Evolutionary conservation across 2,113 vertebrate genomes (phyloP), one percentile per base, ranked within the genome.

Genomic region (Pygoscelis adeliae): DNA sequence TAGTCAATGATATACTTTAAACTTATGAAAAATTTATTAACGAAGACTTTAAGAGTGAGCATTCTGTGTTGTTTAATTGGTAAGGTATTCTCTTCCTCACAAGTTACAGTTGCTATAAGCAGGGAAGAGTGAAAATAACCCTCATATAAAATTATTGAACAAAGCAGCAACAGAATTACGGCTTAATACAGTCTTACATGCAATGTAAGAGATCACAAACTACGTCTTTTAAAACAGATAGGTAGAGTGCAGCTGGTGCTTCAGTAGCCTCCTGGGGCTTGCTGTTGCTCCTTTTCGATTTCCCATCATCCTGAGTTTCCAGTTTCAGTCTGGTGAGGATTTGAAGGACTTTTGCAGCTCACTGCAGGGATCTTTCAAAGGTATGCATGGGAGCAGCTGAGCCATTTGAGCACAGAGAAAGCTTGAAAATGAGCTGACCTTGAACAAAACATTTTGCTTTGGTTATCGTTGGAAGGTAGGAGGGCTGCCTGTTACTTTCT

Each of bases 371-470:
- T 92, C 86, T 93, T 82, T 71, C 65, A 87, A 85, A 95, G 72
- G 72, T 91, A 93, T 88, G 89, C 82, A 84, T 53, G 73, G 65
- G 40, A 91, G 67, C 82, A 93, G 71, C 91, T 96, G 83, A 94
- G 59, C 84, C 59, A 29, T 84, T 93, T 93, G 56, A 90, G 52
- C 66, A 42, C 29, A 73, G 69, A 83, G 70, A 80, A 93, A 10
- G 81, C 91, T 82, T 95, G 91, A 91, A 97, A 96, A 95, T 88
- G 59, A 96, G 86, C 79, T 96, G 76, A 83, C 83, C 77, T 92
- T 93, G 85, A 94, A 62, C 62, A 94, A 96, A 96, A 76, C 61
- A 67, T 93, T 97, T 96, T 90, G 59, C 83, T 94, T 92, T 94
- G 81, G 83, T 87, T 94, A 79, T 85, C 8, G 1, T 30, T 83